phyloP scores from a whole-genome alignment of 2,113 vertebrate species.

The Gymnocephalus cernua region DNA sequence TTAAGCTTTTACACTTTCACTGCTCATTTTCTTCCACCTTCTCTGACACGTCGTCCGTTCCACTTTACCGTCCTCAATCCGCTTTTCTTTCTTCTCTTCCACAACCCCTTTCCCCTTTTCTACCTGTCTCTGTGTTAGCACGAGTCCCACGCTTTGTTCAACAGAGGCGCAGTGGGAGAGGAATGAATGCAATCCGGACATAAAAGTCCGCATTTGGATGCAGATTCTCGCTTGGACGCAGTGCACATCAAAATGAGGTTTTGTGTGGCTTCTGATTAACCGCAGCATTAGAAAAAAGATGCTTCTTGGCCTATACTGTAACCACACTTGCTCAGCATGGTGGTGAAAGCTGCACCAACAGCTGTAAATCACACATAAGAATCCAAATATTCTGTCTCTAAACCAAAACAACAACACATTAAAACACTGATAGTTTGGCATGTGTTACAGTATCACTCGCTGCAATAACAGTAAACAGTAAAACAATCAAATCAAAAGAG shows the following conservation, averaged over 20 bases:
- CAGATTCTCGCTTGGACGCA: slow-evolving; percentile 17
- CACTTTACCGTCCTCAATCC: slow-evolving; percentile 45
- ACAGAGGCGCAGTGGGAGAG: slow-evolving; percentile 12
- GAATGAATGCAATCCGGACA: slow-evolving; percentile 21
- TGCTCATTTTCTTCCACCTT: slow-evolving; percentile 45
- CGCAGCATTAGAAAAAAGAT: not conserved
- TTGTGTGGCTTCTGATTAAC: slow-evolving; percentile 29
- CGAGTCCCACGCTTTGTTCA: slow-evolving; percentile 21
- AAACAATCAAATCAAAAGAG: not conserved
- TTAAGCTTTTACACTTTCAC: slow-evolving; percentile 64
- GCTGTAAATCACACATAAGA: slow-evolving; percentile 43
- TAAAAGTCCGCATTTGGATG: slow-evolving; percentile 24
- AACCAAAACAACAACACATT: slow-evolving; percentile 35
- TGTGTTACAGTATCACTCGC: slow-evolving; percentile 1
- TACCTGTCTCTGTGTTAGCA: slow-evolving; percentile 36
- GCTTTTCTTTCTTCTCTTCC: slow-evolving; percentile 44
- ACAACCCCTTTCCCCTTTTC: slow-evolving; percentile 8
- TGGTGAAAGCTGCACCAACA: slow-evolving; percentile 40
- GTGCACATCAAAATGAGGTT: slow-evolving; percentile 10
- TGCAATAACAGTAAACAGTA: slow-evolving; percentile 9
- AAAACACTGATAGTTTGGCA: slow-evolving; percentile 11
- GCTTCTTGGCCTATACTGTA: not conserved
- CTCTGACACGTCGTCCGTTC: slow-evolving; percentile 48
- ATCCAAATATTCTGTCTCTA: slow-evolving; percentile 6
- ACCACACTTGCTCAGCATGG: slow-evolving; percentile 26